Evolutionary conservation across 1,140 invertebrate genomes (phyloP).

Genomic region (Galleria mellonella): DNA sequence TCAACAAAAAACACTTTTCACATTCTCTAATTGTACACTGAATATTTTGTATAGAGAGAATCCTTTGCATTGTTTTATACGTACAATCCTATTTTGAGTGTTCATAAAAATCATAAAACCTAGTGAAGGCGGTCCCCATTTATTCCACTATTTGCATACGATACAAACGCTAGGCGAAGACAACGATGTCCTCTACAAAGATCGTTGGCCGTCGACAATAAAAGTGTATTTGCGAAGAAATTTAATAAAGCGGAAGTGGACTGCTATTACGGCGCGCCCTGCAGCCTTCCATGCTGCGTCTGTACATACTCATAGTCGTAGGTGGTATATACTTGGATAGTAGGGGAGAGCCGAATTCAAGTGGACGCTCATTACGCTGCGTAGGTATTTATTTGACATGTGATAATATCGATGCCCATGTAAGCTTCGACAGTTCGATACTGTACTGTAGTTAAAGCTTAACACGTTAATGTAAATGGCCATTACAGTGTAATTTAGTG

Average conservation of each 20-base stretch:
- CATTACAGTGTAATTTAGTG: too few relatives aligned
- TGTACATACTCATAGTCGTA: too few relatives aligned
- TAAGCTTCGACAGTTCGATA: too few relatives aligned
- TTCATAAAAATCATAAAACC: slow-evolving; percentile 52
- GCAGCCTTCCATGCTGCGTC: slow-evolving; percentile 4
- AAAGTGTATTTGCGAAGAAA: slow-evolving; percentile 73
- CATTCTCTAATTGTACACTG: background rate
- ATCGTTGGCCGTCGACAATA: slow-evolving; percentile 56
- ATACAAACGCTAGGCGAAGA: slow-evolving; percentile 50
- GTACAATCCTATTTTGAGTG: slow-evolving; percentile 6
- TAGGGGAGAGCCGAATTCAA: too few relatives aligned
- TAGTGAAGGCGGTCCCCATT: slow-evolving; percentile 42
- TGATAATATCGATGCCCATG: slow-evolving; percentile 9
- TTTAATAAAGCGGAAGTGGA: slow-evolving; percentile 72
- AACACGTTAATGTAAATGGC: too few relatives aligned
- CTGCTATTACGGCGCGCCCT: slow-evolving; percentile 47
- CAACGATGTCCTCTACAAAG: slow-evolving; percentile 53
- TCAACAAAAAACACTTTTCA: too few relatives aligned
- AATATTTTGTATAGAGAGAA: too few relatives aligned
- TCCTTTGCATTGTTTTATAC: slow-evolving; percentile 2
- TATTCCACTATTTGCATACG: slow-evolving; percentile 60
- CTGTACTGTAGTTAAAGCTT: too few relatives aligned
- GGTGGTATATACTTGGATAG: too few relatives aligned
- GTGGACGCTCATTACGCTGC: too few relatives aligned
- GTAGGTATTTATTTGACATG: slow-evolving; percentile 12